Conservation (phyloP, 2,888 invertebrate species). For the Rhagophthalmus giganteus region DNA sequence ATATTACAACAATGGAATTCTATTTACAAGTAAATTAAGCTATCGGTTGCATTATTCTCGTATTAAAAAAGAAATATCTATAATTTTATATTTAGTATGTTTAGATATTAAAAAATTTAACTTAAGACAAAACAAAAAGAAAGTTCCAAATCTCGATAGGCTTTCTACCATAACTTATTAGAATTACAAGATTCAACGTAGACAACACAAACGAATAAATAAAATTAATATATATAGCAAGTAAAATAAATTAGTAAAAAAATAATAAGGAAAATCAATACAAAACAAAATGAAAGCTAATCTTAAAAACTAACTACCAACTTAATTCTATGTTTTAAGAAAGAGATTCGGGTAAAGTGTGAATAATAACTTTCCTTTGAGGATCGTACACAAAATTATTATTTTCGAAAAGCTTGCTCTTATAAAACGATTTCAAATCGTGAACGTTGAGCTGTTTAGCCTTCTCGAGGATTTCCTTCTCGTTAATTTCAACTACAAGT, state of each 20-base stretch:
- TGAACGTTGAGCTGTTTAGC: constrained; percentile 90
- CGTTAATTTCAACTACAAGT: constrained; percentile 77
- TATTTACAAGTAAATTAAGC: no score
- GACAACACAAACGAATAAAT: no score
- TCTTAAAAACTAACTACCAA: constrained; percentile 18
- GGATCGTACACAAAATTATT: constrained; percentile 88
- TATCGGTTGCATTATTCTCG: no score
- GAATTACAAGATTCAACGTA: no score
- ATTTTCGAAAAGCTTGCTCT: constrained; percentile 83
- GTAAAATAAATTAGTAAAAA: neutral
- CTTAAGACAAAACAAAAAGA: no score
- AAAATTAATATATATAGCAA: neutral
- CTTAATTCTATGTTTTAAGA: constrained; percentile 36
- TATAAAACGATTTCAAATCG: constrained; percentile 88
- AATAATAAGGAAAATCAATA: neutral
- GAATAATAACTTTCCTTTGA: constrained; percentile 82
- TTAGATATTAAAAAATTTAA: no score
- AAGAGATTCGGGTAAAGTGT: constrained; percentile 68
- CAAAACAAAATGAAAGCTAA: neutral
- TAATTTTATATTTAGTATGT: no score
- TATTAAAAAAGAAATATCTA: no score
- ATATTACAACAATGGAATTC: no score
- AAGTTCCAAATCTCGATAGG: no score
- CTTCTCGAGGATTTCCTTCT: constrained; percentile 77
- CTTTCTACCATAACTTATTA: no score